Evolutionary conservation across 2,797 vertebrate genomes (phyloP).

Genomic region (Florisuga fusca): DNA sequence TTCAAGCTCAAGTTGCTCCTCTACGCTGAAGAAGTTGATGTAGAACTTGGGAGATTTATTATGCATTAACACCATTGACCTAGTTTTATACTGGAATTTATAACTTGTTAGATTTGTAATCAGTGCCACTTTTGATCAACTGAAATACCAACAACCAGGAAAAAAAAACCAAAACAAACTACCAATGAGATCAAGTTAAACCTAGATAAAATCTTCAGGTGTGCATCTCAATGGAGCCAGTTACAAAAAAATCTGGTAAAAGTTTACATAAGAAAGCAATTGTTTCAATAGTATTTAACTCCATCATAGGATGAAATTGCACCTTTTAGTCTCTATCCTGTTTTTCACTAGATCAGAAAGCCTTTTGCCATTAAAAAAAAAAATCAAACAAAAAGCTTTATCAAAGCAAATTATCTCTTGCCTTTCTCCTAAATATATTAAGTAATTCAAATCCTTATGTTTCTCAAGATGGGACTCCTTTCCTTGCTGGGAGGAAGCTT

Average conservation of each 20-base stretch:
- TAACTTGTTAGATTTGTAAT: not conserved
- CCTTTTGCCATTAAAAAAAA: not conserved
- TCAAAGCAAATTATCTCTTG: not conserved
- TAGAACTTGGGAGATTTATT: not conserved
- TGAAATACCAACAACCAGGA: not conserved
- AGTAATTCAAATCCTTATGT: not conserved
- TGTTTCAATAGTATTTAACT: not conserved
- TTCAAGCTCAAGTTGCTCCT: not conserved
- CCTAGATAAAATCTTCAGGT: not conserved
- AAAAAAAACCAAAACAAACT: not conserved
- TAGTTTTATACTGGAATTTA: not conserved
- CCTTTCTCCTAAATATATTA: not conserved
- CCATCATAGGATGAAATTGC: not conserved
- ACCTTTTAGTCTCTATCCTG: not conserved
- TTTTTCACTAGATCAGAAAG: not conserved
- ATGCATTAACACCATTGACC: not conserved
- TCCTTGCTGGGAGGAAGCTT: not conserved
- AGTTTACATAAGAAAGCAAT: not conserved
- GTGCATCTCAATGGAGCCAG: not conserved
- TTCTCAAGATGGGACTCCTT: not conserved
- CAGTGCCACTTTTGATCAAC: not conserved
- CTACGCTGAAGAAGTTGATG: not conserved
- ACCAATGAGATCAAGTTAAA: not conserved
- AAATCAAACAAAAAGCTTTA: not conserved
- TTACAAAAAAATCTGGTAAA: not conserved